Base-by-base conservation (phyloP, 2,888 invertebrate genomes). In the Heliconius ethilla region DNA sequence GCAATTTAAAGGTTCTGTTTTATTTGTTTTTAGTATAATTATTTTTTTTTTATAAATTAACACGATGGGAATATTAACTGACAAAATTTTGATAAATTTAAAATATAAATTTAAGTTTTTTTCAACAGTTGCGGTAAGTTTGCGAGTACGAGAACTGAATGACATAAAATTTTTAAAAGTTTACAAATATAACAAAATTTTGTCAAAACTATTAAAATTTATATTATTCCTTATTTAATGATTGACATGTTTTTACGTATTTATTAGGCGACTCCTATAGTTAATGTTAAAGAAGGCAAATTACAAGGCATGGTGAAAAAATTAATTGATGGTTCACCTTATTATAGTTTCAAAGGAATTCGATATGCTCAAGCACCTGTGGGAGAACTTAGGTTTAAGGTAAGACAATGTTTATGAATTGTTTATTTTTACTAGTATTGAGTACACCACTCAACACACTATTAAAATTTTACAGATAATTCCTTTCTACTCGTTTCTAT, bases 331-430 rank as follows among this genome's bases (percentile, higher is more conserved):
- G 89, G 87, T 2, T 82, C 84, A 7, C 79, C 84, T 5, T 91
- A 87, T 78, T 89, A 86, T 75, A 89, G 89, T 80, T 91, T 91
- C 77, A 89, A 89, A 83, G 95, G 95, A 9, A 92, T 95, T 37
- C 95, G 95, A 1, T 95, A 95, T 79, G 95, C 95, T 2, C 85
- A 90, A 70, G 92, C 95, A 40, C 95, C 95, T 0, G 70, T 95
- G 4, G 92, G 92, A 29, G 83, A 91, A 70, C 87, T 95, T 2
- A 86, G 95, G 83, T 95, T 95, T 84, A 88, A 92, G 92, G 95
- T 95, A 86, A 85, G 62, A n/a, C 18, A 33, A n/a, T 51, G 18
- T 51, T 22, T 51, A 29, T 65, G 9, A 22, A 66, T 67, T 51
- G 22, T 51, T 22, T 22, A 18, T 18, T 18, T 51, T 18, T 18